These are phyloP conservation scores for Pandion haliaetus DNA, from an alignment of 2,113 vertebrate genomes.

Conservation along the genomic window DNA sequence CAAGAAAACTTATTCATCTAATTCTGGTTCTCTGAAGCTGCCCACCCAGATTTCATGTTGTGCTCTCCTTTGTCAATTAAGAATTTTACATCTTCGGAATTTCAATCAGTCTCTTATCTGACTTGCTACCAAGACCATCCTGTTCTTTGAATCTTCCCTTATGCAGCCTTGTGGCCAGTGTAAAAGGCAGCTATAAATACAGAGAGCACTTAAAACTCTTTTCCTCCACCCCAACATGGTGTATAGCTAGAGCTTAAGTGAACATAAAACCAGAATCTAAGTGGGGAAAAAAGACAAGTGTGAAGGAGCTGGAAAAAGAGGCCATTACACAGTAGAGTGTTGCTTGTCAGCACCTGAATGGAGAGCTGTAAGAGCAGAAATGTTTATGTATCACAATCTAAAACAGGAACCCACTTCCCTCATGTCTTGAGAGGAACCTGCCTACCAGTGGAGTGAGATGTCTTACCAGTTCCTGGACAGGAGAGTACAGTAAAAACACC, in stretches of 20 bases:
- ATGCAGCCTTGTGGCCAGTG: background rate
- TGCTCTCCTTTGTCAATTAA: background rate
- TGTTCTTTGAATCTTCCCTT: background rate
- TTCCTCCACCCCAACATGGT: background rate
- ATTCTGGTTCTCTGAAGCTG: background rate
- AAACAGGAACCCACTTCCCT: background rate
- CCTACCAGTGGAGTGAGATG: background rate
- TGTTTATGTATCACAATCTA: background rate
- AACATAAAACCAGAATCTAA: background rate
- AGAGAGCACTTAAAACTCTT: background rate
- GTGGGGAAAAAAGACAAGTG: background rate
- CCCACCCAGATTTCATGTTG: background rate
- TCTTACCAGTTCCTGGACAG: background rate
- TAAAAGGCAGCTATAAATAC: background rate
- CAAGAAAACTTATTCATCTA: background rate
- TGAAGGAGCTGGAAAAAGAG: background rate
- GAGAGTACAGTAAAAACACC: background rate
- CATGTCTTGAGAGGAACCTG: background rate
- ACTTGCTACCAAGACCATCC: background rate
- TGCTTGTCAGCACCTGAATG: background rate
- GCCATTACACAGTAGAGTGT: background rate
- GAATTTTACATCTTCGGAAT: background rate
- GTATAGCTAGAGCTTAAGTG: background rate
- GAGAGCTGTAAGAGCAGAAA: background rate
- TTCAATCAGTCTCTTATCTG: background rate